These are phyloP conservation scores for Ips typographus DNA, from an alignment of 1,140 invertebrate genomes.

Conservation along the genomic window DNA sequence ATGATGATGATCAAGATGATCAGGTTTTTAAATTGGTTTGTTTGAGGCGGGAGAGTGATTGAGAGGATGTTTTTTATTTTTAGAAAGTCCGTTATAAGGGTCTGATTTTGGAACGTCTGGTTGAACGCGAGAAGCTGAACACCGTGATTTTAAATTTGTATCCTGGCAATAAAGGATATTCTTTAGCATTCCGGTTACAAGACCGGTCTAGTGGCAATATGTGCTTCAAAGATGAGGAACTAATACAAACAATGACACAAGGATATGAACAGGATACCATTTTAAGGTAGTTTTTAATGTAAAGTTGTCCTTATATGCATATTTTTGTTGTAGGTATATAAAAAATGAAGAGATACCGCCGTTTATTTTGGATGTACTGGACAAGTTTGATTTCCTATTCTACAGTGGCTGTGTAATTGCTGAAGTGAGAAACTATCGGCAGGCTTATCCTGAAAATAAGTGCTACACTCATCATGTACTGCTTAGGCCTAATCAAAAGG, in stretches of 20 bases:
- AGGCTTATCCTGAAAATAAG: constrained; percentile 68
- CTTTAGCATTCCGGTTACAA: constrained; percentile 61
- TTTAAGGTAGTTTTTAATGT: constrained; percentile 47
- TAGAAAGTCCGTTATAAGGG: constrained; percentile 72
- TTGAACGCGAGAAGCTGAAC: constrained; percentile 81
- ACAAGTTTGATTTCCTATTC: constrained; percentile 80
- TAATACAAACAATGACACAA: constrained; percentile 73
- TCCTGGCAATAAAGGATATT: constrained; percentile 89
- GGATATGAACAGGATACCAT: constrained; percentile 77
- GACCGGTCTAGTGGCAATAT: constrained; percentile 48
- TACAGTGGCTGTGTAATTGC: constrained; percentile 90
- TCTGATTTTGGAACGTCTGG: constrained; percentile 77
- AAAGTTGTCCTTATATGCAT: no score
- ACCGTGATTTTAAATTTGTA: constrained; percentile 89
- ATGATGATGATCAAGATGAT: constrained; percentile 17
- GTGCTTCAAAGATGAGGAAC: constrained; percentile 54
- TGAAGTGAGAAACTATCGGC: constrained; percentile 86
- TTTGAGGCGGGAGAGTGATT: constrained; percentile 3
- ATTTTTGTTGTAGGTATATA: constrained; percentile 60
- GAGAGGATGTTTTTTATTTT: constrained; percentile 20
- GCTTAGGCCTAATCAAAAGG: constrained; percentile 84
- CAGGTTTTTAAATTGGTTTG: constrained; percentile 2
- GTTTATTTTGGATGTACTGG: constrained; percentile 79
- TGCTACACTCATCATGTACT: constrained; percentile 84
- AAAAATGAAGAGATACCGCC: constrained; percentile 86